Evolutionary conservation across 2,888 invertebrate genomes (phyloP), one percentile per base, ranked within the genome.

Genomic region (Dasypolia templi): DNA sequence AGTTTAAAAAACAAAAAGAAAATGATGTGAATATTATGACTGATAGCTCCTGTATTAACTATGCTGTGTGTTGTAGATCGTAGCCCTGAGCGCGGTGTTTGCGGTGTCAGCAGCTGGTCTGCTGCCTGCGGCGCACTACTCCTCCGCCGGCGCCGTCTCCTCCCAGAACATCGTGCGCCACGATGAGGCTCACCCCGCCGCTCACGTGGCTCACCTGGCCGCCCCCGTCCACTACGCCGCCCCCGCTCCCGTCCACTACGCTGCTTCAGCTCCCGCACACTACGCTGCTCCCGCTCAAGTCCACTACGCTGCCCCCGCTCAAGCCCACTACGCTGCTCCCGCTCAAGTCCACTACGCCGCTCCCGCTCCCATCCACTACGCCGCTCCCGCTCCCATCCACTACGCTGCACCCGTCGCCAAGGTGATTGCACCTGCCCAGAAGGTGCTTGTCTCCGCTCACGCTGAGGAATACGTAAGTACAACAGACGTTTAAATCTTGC

Each of bases 141-240:
- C 94, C 42, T 86, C 92, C 1, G 93, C 94, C 14, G 92, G 88
- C 3, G 94, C 94, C 3, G 94, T 95, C 39, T 94, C 94, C 39
- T 93, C 95, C 26, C 96, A 96, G 85, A 94, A 93, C 88, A 94
- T 95, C 67, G 92, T 94, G 77, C 95, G 90, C 67, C 95, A 93
- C 81, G 94, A 93, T 83, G 92, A 93, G 77, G 87, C 81, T 55
- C 86, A 83, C 32, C 85, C 81, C 62, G 68, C 89, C 0, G 86
- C 85, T 42, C 86, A 88, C 77, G 75, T 89, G 74, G 90, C 85
- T 51, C 86, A 82, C 59, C 86, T 82, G 42, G 79, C 89, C 1
- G 83, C 88, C 29, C 87, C 89, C 75, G 86, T 79, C 79, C 42
- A 90, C 84, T 73, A 83, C 42, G 81, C 88, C 46, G 81, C 88